Conservation (phyloP, 2,113 vertebrate genomes). For the Clarias gariepinus region DNA sequence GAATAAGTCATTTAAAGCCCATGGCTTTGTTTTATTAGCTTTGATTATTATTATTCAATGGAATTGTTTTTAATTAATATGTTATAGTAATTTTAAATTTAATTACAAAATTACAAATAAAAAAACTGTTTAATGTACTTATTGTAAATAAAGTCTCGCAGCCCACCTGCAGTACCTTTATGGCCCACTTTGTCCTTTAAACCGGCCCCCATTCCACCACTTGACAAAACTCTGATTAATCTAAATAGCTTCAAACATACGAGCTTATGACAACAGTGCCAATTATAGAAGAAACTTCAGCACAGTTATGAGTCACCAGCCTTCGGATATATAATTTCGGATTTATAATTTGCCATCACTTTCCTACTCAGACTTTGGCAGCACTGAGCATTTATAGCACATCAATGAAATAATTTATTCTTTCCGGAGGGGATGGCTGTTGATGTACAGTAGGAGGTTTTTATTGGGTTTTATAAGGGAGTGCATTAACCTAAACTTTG, state of each 20-base stretch:
- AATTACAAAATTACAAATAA: no score
- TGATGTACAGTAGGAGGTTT: not conserved
- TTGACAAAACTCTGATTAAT: not conserved
- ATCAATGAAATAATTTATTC: not conserved
- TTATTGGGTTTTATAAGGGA: not conserved
- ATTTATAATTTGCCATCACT: constrained; percentile 12
- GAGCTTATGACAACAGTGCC: not conserved
- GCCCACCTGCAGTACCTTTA: no score
- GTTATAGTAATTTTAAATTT: no score
- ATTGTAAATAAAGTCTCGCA: no score
- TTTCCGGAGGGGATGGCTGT: not conserved
- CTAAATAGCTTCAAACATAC: not conserved
- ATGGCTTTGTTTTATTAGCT: no score
- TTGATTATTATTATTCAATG: no score
- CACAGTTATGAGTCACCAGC: constrained; percentile 8
- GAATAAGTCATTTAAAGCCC: no score
- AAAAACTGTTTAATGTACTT: no score
- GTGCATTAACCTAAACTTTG: not conserved
- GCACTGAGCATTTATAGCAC: not conserved
- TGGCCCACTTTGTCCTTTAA: not conserved
- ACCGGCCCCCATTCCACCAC: not conserved
- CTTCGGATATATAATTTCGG: not conserved
- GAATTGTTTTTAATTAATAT: no score
- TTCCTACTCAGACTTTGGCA: constrained; percentile 2
- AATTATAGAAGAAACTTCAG: not conserved